A percentile compares a stretch with the other conserved stretches of the same genome.
Evolutionary conservation across 2,888 invertebrate genomes (phyloP).

Genomic region (Sesamia inferens): DNA sequence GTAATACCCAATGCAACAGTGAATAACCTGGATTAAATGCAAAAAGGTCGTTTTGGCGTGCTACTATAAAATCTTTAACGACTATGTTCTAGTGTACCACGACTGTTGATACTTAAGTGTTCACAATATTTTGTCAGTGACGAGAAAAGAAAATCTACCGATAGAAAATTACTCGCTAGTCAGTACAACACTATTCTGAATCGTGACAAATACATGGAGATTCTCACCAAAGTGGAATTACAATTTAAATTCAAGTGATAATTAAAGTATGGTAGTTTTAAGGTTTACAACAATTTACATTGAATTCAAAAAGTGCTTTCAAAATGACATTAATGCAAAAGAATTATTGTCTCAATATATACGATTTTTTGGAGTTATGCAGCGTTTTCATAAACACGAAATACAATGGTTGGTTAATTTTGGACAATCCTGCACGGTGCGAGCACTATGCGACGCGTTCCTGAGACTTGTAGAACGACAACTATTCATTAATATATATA

Average conservation of each 20-base stretch:
- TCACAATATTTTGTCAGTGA: constrained; percentile 65
- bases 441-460: constrained; percentile 65
- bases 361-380: constrained; percentile 67
- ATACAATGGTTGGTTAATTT: constrained; percentile 64
- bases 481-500: constrained; percentile 74
- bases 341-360: constrained; percentile 75
- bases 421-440: constrained; percentile 52
- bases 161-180: constrained; percentile 79
- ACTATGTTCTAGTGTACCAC: constrained; percentile 73
- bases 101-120: constrained; percentile 67
- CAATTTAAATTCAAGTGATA: constrained; percentile 60
- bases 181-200: constrained; percentile 78
- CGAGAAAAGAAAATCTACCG: constrained; percentile 68
- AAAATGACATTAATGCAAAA: constrained; percentile 50
- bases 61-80: constrained; percentile 79
- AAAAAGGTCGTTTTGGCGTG: constrained; percentile 79
- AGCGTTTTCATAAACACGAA: constrained; percentile 68
- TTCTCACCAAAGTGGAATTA: constrained; percentile 56
- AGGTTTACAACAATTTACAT: constrained; percentile 49
- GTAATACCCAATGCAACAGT: constrained; percentile 74
- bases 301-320: constrained; percentile 52
- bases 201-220: constrained; percentile 65
- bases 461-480: constrained; percentile 77
- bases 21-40: constrained; percentile 78
- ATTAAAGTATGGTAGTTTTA: constrained; percentile 51